Percentiles rank a stretch among this genome's conserved stretches.
Evolutionary conservation across 1,140 invertebrate species (phyloP).

Genomic region (Eurosta solidaginis): DNA sequence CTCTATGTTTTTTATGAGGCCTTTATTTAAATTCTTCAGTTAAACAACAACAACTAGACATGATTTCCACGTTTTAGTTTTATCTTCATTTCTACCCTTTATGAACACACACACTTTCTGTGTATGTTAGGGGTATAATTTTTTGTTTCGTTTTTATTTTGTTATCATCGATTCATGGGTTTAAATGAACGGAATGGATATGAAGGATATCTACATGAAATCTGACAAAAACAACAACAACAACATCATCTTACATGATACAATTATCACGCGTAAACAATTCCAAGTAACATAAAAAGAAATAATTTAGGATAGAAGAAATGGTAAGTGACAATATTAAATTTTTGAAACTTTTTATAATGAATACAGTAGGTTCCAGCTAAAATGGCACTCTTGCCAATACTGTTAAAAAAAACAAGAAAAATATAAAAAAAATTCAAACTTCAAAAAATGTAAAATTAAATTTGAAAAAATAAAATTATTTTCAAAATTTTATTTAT

Average conservation of each 20-base stretch:
- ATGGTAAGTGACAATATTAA: too few species aligned
- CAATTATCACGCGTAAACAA: not conserved
- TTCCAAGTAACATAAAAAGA: slow-evolving; percentile 15
- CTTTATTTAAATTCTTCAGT: slow-evolving; percentile 43
- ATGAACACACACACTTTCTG: not conserved
- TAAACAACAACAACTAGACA: slow-evolving; percentile 8
- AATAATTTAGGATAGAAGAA: not conserved
- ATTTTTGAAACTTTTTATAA: too few species aligned
- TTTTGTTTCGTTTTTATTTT: not conserved
- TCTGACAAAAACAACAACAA: slow-evolving; percentile 19
- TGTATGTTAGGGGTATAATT: not conserved
- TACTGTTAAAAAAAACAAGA: too few species aligned
- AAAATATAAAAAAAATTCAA: too few species aligned
- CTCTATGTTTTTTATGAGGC: slow-evolving; percentile 57
- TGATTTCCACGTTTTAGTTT: slow-evolving; percentile 10
- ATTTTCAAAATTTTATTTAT: too few species aligned
- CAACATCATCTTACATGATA: slow-evolving; percentile 14
- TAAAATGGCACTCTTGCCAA: too few species aligned
- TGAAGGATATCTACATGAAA: slow-evolving; percentile 13
- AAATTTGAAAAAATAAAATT: too few species aligned
- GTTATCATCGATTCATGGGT: not conserved
- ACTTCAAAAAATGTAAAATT: too few species aligned
- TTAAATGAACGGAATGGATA: not conserved
- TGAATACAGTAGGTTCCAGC: too few species aligned
- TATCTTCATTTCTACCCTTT: not conserved